Percentiles rank a stretch among this genome's conserved stretches.
Conservation (phyloP, 2,888 invertebrate genomes). For the Dryococelus australis region DNA sequence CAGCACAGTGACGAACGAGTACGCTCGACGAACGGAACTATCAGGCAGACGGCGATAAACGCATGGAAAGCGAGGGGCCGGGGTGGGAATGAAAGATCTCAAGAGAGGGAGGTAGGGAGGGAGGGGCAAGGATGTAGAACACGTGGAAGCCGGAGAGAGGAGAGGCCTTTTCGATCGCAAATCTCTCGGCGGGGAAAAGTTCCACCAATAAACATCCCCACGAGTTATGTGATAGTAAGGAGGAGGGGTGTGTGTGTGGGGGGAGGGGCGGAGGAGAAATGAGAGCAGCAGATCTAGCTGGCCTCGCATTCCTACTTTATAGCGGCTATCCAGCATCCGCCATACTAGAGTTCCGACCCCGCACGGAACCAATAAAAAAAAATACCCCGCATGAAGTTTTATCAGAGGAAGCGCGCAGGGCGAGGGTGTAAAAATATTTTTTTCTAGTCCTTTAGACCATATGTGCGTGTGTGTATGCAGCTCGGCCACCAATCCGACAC, state of each 20-base stretch:
- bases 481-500: not conserved
- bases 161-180: not conserved
- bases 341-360: not conserved
- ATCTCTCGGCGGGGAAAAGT: conserved; percentile 16
- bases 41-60: too few species aligned
- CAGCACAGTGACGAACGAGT: too few species aligned
- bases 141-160: not conserved
- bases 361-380: not conserved
- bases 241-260: not conserved
- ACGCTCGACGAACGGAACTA: too few species aligned
- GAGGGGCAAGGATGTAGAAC: not conserved
- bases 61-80: too few species aligned
- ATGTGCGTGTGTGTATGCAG: not conserved
- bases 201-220: not conserved
- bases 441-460: not conserved
- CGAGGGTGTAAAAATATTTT: not conserved
- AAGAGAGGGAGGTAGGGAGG: not conserved
- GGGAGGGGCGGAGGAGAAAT: not conserved
- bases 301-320: not conserved
- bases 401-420: not conserved
- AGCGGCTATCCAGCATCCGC: not conserved
- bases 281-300: not conserved
- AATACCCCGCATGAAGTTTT: not conserved
- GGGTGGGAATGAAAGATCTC: not conserved
- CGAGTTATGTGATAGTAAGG: not conserved